Conservation (phyloP, 2,113 vertebrate species). For the Thinocorus orbignyianus region DNA sequence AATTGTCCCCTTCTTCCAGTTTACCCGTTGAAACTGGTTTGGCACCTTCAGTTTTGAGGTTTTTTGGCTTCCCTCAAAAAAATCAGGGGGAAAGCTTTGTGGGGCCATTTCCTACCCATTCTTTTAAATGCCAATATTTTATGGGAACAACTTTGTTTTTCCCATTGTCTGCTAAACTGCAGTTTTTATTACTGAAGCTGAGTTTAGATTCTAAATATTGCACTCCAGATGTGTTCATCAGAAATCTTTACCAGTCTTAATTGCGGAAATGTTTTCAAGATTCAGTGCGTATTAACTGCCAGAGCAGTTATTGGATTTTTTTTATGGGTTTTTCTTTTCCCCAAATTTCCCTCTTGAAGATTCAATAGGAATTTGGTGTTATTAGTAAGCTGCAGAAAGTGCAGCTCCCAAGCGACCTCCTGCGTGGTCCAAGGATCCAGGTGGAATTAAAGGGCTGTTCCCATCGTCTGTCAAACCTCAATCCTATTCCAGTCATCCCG, state of each 20-base stretch:
- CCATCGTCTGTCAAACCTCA: neutral
- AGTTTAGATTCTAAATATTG: conserved; percentile 21
- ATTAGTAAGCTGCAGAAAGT: neutral
- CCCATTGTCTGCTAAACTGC: conserved; percentile 6
- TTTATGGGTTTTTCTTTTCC: neutral
- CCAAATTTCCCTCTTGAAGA: neutral
- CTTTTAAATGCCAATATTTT: neutral
- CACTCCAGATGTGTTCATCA: conserved; percentile 44
- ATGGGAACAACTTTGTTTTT: neutral
- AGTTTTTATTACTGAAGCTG: conserved; percentile 23
- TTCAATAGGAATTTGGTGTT: neutral
- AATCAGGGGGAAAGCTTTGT: neutral
- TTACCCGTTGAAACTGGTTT: neutral
- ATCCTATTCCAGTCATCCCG: neutral
- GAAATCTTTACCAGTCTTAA: conserved; percentile 47
- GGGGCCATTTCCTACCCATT: neutral
- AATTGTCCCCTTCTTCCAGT: neutral
- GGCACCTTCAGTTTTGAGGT: neutral
- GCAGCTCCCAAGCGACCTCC: neutral
- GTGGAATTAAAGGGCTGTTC: neutral
- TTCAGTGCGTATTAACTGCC: neutral
- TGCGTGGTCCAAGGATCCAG: neutral
- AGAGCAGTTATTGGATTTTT: neutral
- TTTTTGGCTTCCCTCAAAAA: neutral
- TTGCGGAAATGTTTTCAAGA: conserved; percentile 29